These are phyloP conservation scores for Macrotis lagotis DNA, from an alignment of 2,113 vertebrate genomes.

Conservation along the genomic window DNA sequence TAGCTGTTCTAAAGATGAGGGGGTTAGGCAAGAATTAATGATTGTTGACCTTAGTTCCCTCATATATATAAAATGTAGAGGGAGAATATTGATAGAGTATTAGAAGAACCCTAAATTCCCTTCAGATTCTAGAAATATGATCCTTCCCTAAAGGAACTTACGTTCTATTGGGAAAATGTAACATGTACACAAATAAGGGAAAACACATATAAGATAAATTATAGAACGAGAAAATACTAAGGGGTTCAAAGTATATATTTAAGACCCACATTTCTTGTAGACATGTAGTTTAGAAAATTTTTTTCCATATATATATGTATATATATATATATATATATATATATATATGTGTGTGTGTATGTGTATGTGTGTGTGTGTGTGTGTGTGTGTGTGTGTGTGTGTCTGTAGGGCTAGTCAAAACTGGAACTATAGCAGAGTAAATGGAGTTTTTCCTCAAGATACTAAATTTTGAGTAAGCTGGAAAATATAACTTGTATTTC, in stretches of 20 bases:
- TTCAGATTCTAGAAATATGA: background rate
- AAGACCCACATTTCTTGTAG: conserved; percentile 53
- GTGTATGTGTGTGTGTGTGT: no score
- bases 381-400: no score
- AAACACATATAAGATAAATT: background rate
- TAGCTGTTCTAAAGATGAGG: background rate
- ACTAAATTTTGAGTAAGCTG: no score
- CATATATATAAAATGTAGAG: background rate
- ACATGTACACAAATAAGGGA: background rate
- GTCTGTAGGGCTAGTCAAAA: conserved; percentile 22
- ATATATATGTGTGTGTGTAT: no score
- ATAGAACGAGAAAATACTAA: background rate
- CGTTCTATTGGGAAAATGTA: background rate
- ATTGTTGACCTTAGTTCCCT: background rate
- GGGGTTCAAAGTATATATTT: conserved; percentile 31
- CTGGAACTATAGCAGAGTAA: background rate
- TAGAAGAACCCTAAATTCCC: background rate
- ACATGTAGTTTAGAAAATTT: conserved; percentile 46
- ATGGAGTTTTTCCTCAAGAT: background rate
- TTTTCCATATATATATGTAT: no score
- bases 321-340: no score
- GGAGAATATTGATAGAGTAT: background rate
- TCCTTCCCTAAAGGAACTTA: background rate
- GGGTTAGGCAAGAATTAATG: background rate
- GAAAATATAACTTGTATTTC: no score